Percentiles rank a stretch among this genome's conserved stretches.
phyloP scores from a whole-genome alignment of 2,888 invertebrate genomes.

The Drosophila affinis region DNA sequence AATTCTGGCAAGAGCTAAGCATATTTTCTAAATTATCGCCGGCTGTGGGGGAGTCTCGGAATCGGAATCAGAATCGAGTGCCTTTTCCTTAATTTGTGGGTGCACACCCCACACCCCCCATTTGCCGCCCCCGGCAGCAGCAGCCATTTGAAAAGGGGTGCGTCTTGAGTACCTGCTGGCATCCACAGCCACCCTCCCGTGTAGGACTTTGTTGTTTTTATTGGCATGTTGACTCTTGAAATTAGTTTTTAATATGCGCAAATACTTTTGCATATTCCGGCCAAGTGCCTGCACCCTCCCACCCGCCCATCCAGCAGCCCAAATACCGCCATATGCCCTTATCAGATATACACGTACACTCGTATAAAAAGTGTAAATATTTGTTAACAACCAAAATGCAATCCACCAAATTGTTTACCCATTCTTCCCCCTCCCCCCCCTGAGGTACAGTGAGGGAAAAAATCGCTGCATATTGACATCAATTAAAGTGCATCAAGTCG shows the following conservation, averaged over 20 bases:
- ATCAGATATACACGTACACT: slow-evolving; percentile 36
- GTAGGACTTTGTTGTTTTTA: slow-evolving; percentile 71
- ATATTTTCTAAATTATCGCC: slow-evolving; percentile 77
- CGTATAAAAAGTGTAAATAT: slow-evolving; percentile 63
- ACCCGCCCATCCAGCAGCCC: neutral
- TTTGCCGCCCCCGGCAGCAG: slow-evolving; percentile 42
- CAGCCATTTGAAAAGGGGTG: slow-evolving; percentile 67
- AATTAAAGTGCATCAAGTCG: slow-evolving; percentile 81
- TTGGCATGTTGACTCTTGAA: slow-evolving; percentile 83
- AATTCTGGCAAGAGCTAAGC: slow-evolving; percentile 43
- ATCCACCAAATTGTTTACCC: slow-evolving; percentile 50
- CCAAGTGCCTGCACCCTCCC: slow-evolving; percentile 25
- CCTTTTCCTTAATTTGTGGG: slow-evolving; percentile 75
- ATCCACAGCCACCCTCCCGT: slow-evolving; percentile 40
- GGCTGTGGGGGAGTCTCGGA: slow-evolving; percentile 45
- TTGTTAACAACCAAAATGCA: slow-evolving; percentile 73
- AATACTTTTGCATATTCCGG: slow-evolving; percentile 78
- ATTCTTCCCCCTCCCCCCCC: neutral
- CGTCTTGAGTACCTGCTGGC: slow-evolving; percentile 42
- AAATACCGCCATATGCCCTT: slow-evolving; percentile 65
- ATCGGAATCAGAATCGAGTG: slow-evolving; percentile 54
- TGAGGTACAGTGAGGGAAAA: slow-evolving; percentile 27
- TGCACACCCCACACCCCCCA: slow-evolving; percentile 20
- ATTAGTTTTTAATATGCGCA: slow-evolving; percentile 84
- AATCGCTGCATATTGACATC: slow-evolving; percentile 79